phyloP scores from a whole-genome alignment of 2,113 vertebrate species.

The Toxotes jaculatrix region DNA sequence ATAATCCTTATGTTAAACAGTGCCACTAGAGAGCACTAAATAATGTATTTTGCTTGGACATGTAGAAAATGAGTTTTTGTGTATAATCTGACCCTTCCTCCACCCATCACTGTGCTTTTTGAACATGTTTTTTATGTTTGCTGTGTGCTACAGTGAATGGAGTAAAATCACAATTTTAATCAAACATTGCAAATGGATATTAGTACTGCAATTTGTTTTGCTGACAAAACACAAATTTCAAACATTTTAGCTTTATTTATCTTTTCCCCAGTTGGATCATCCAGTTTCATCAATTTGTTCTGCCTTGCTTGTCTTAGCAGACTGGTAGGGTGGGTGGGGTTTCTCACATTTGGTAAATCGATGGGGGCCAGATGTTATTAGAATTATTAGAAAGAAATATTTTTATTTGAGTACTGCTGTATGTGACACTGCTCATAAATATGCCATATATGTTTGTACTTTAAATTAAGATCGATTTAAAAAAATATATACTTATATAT shows the following conservation, averaged over 20 bases:
- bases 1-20: neutral
- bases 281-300: neutral
- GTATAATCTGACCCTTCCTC: neutral
- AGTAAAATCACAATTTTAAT: constrained; percentile 13
- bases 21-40: neutral
- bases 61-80: neutral
- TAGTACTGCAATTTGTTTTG: neutral
- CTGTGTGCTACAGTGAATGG: neutral
- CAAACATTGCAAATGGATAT: neutral
- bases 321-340: neutral
- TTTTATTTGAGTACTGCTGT: neutral
- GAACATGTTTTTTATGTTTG: neutral
- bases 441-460: neutral
- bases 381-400: neutral
- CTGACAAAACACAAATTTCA: neutral
- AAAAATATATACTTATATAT: constrained; percentile 4
- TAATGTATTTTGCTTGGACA: neutral
- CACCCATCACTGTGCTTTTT: neutral
- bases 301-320: neutral
- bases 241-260: neutral
- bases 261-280: neutral
- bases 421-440: constrained; percentile 1
- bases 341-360: neutral
- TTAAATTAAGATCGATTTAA: neutral
- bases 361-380: neutral